Evolutionary conservation across 2,888 invertebrate species (phyloP), one percentile per base, ranked within the genome.

Genomic region (Ceriagrion tenellum): DNA sequence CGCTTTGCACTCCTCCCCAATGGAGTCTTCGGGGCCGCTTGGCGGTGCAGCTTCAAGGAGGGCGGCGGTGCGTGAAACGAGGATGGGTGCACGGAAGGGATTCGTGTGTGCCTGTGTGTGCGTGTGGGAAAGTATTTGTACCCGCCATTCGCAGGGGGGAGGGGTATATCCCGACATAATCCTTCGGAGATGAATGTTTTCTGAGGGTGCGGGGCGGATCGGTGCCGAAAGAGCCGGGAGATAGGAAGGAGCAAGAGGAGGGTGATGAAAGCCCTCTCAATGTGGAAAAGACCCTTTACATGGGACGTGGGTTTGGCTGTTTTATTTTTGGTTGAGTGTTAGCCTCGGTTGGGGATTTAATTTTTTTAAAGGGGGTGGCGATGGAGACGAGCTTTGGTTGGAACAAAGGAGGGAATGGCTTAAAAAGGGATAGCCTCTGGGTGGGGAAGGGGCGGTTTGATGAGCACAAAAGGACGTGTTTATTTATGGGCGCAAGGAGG

Each of bases 181-280:
- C 93, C 93, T 47, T 26, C 69, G 47, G 93, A 93, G 69, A 93
- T 91, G 91, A 91, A 91, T 93, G 74, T 93, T 20, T 20, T 93
- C 74, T 40, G 47, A 93, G 93, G 55, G 93, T n/a, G 47, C 93
- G 93, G 81, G 16, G 69, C n/a, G 47, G n/a, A 35, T 16, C 13
- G 81, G 81, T 81, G 30, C 30, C 35, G 81, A 18, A 89, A 35
- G 89, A 55, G n/a, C 1, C 13, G 89, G n/a, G 47, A 30, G 59
- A 23, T 63, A 10, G 10, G 90, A 35, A 55, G 56, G 81, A 26
- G 40, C 30, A 59, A 16, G 56, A 35, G 47, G 35, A 55, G 63
- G 18, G 47, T n/a, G 93, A 69, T 93, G 93, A 81, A 81, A 81
- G 81, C 13, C 4, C 63, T 63, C 23, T 40, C 47, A 59, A 59